Percentiles rank a stretch among this genome's conserved stretches.
These are phyloP conservation scores for Drosophila tripunctata DNA, from an alignment of 2,888 invertebrate species.

Conservation along the genomic window DNA sequence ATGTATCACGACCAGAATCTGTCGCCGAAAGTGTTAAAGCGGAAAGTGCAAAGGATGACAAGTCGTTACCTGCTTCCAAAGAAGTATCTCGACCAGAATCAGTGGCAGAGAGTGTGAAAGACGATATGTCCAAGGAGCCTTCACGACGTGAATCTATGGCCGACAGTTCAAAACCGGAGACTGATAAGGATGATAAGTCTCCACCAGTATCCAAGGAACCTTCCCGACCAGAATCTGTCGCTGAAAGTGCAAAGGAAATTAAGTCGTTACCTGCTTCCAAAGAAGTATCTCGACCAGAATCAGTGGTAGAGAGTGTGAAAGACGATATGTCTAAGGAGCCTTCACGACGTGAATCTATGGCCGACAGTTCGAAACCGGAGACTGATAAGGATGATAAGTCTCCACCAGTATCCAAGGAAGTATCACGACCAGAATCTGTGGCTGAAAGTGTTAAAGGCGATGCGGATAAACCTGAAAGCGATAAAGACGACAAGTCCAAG, in stretches of 20 bases:
- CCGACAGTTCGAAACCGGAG: constrained; percentile 26
- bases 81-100: constrained; percentile 37
- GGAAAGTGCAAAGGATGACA: constrained; percentile 22
- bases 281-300: no score
- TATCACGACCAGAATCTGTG: constrained; percentile 31
- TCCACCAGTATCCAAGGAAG: constrained; percentile 54
- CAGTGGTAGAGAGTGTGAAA: no score
- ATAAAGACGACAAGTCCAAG: no score
- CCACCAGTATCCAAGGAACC: constrained; percentile 45
- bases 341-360: no score
- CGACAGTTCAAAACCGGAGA: constrained; percentile 40
- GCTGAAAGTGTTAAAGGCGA: no score
- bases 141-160: constrained; percentile 35
- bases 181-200: constrained; percentile 22
- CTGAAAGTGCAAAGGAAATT: no score
- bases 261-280: no score
- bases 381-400: no score
- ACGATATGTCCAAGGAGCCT: constrained; percentile 22
- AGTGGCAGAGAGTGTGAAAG: constrained; percentile 25
- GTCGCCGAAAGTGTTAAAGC: constrained; percentile 30
- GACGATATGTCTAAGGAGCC: no score
- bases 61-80: constrained; percentile 34
- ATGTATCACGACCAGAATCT: constrained; percentile 33
- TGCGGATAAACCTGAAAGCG: no score
- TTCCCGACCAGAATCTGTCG: constrained; percentile 32